Percentiles rank a stretch among this genome's conserved stretches.
Conservation (phyloP, 2,797 vertebrate species). For the Poecilia gillii region DNA sequence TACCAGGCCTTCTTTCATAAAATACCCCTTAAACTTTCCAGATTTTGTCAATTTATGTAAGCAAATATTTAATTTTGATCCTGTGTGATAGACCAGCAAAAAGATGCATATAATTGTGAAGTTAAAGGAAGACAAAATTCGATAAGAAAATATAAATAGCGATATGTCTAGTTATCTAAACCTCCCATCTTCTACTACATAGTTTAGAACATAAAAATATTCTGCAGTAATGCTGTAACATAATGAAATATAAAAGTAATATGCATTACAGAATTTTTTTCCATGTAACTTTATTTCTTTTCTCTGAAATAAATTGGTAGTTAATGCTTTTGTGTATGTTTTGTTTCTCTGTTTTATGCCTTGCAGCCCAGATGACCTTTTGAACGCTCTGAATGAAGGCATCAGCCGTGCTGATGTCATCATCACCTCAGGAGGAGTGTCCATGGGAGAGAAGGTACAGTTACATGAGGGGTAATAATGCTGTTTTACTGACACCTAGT, state of each 20-base stretch:
- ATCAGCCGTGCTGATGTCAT: conserved; percentile 99
- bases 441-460: conserved; percentile 97
- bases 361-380: conserved; percentile 96
- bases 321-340: conserved; percentile 12
- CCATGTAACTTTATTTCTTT: not conserved
- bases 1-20: not conserved
- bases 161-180: not conserved
- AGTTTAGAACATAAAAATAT: not conserved
- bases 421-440: conserved; percentile 99
- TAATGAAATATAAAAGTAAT: not conserved
- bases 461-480: not conserved
- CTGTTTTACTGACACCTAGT: conserved; percentile 67
- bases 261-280: not conserved
- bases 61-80: not conserved
- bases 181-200: not conserved
- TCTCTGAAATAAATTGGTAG: not conserved
- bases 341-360: conserved; percentile 19
- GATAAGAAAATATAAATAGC: not conserved
- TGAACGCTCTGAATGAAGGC: conserved; percentile 98
- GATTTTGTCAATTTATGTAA: not conserved
- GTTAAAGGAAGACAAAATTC: not conserved
- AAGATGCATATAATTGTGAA: not conserved
- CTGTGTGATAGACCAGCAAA: not conserved
- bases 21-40: not conserved
- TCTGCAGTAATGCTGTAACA: not conserved